These are phyloP conservation scores for Carettochelys insculpta DNA, from an alignment of 2,113 vertebrate genomes.

Conservation along the genomic window DNA sequence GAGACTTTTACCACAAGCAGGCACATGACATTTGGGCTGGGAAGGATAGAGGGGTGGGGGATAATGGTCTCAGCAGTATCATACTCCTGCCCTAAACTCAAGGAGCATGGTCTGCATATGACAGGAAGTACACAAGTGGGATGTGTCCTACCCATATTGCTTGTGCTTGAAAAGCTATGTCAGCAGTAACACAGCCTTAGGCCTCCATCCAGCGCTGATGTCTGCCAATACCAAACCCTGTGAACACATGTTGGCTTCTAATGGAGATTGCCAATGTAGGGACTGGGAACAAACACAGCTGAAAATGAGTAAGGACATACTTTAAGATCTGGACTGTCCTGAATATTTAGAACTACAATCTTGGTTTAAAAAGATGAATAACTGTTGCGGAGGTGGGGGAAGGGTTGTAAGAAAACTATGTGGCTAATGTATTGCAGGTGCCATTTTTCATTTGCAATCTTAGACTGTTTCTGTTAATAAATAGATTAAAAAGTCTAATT, in stretches of 20 bases:
- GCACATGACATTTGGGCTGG: background rate
- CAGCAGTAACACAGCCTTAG: background rate
- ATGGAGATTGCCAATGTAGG: background rate
- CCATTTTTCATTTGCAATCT: background rate
- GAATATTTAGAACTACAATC: background rate
- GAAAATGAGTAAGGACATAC: background rate
- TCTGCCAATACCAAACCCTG: background rate
- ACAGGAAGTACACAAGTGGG: background rate
- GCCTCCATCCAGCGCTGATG: background rate
- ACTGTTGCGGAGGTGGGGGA: too few relatives aligned
- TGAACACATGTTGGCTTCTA: background rate
- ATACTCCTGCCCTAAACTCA: background rate
- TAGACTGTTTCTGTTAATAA: background rate
- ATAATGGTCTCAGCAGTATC: background rate
- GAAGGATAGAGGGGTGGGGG: background rate
- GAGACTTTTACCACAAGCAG: too few relatives aligned
- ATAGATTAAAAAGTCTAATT: background rate
- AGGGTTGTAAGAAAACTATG: too few relatives aligned
- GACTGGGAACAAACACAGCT: background rate
- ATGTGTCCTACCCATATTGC: background rate
- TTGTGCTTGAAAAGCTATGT: background rate
- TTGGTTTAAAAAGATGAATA: background rate
- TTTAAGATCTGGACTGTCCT: background rate
- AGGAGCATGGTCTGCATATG: background rate
- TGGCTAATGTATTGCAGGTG: background rate